Percentiles rank a stretch among this genome's conserved stretches.
Conservation (phyloP, 2,113 vertebrate species). For the Ailurus styani region DNA sequence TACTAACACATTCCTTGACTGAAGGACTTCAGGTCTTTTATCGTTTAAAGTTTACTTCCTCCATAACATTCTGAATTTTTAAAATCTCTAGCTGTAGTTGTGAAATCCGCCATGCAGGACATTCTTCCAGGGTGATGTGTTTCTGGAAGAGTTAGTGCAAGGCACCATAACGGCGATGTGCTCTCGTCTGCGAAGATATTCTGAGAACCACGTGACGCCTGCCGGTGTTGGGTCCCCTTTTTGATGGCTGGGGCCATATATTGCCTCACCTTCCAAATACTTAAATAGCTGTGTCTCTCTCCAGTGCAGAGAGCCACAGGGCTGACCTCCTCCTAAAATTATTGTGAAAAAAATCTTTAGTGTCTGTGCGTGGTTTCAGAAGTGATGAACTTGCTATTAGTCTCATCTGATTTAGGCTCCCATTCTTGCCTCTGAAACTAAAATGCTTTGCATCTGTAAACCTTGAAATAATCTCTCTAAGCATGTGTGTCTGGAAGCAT, state of each 20-base stretch:
- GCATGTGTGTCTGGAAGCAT: constrained; percentile 31
- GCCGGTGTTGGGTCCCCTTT: not conserved
- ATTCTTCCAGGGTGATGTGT: not conserved
- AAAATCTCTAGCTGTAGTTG: not conserved
- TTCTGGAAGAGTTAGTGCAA: not conserved
- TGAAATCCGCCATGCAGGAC: not conserved
- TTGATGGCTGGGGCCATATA: not conserved
- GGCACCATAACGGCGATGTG: not conserved
- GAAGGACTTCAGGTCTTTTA: not conserved
- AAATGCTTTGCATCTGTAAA: constrained; percentile 64
- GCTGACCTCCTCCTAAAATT: constrained; percentile 53
- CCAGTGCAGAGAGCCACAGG: constrained; percentile 45
- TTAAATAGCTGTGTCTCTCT: constrained; percentile 4
- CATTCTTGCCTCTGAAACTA: constrained; percentile 63
- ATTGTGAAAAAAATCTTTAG: constrained; percentile 38
- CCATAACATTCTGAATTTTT: not conserved
- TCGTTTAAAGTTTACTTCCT: not conserved
- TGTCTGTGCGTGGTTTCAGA: constrained; percentile 55
- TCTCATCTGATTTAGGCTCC: constrained; percentile 39
- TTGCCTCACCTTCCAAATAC: not conserved
- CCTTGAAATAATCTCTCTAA: constrained; percentile 63
- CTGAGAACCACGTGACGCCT: not conserved
- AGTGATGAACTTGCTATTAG: constrained; percentile 52
- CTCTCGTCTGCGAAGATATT: not conserved
- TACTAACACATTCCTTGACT: not conserved